These are phyloP conservation scores for Calcarius lapponicus DNA, from an alignment of 2,797 vertebrate species.

Conservation along the genomic window DNA sequence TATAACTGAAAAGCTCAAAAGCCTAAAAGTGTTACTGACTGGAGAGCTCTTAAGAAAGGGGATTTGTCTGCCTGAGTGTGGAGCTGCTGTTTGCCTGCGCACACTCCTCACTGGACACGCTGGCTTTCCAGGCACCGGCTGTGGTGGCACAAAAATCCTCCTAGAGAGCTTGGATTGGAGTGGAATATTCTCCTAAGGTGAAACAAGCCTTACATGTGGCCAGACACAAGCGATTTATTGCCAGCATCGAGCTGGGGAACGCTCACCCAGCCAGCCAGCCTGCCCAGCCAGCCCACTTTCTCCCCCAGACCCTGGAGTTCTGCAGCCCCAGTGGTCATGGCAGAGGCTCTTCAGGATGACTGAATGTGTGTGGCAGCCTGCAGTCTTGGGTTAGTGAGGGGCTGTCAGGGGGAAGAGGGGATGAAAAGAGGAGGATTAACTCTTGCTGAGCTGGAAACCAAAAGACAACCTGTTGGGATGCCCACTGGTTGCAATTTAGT, in stretches of 20 bases:
- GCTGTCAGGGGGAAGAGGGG: not conserved
- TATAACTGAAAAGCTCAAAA: conserved; percentile 1
- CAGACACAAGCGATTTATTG: not conserved
- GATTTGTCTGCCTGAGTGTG: conserved; percentile 8
- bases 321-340: not conserved
- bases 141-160: not conserved
- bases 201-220: fast-evolving
- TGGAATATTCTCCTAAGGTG: not conserved
- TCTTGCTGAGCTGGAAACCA: not conserved
- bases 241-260: not conserved
- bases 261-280: not conserved
- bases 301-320: not conserved
- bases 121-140: not conserved
- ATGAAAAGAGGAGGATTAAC: not conserved
- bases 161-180: not conserved
- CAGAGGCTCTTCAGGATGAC: not conserved
- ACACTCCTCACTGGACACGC: not conserved
- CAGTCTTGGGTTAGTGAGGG: not conserved
- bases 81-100: not conserved
- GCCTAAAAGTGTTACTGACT: not conserved
- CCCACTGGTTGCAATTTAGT: not conserved
- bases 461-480: not conserved
- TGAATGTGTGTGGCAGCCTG: not conserved
- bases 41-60: not conserved
- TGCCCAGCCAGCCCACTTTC: not conserved